These are phyloP conservation scores for Drosophila ironensis DNA, from an alignment of 1,140 invertebrate species.

Conservation along the genomic window DNA sequence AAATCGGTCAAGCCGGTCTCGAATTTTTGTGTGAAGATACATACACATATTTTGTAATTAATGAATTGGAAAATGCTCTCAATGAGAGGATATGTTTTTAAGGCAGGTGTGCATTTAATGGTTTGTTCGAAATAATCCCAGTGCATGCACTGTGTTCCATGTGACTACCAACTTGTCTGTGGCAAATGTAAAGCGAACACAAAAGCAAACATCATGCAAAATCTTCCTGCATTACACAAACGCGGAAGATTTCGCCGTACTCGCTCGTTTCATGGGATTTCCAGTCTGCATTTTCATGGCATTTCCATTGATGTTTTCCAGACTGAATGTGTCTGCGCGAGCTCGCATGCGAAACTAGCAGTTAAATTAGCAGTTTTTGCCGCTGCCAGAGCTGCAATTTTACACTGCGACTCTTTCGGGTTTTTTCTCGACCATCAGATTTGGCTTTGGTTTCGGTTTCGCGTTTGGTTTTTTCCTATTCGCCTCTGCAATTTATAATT, in stretches of 20 bases:
- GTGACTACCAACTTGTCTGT: neutral
- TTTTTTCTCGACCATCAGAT: conserved; percentile 8
- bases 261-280: conserved; percentile 70
- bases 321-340: conserved; percentile 12
- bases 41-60: too few species aligned
- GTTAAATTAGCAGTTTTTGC: conserved; percentile 75
- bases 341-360: conserved; percentile 67
- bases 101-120: too few species aligned
- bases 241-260: conserved; percentile 68
- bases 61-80: too few species aligned
- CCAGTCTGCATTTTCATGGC: conserved; percentile 70
- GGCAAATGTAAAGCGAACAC: conserved; percentile 4
- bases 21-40: too few species aligned
- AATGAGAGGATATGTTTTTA: too few species aligned
- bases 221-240: conserved; percentile 80
- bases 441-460: conserved; percentile 24
- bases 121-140: too few species aligned
- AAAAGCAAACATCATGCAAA: conserved; percentile 62
- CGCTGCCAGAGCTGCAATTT: conserved; percentile 57
- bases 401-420: conserved; percentile 46
- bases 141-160: neutral
- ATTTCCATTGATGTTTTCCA: conserved; percentile 64
- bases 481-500: conserved; percentile 75
- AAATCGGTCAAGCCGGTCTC: too few species aligned
- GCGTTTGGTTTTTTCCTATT: conserved; percentile 27